Evolutionary conservation across 2,113 vertebrate genomes (phyloP).

Genomic region (Stegastes partitus): DNA sequence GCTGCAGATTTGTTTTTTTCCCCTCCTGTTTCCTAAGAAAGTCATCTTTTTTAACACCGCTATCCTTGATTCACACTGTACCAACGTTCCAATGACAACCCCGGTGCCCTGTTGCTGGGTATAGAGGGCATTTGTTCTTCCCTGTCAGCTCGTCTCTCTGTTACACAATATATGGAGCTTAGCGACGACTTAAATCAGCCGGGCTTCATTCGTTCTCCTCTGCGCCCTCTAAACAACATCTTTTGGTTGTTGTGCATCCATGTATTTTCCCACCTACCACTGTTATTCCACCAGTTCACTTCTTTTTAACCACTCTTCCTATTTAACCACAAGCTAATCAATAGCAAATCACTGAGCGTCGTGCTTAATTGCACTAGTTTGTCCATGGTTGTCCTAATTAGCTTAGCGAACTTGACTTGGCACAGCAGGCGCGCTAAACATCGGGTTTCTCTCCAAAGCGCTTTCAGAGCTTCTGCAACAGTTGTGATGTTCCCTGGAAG

Average conservation of each 20-base stretch:
- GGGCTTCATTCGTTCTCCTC: neutral
- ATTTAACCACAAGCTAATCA: no score
- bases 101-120: neutral
- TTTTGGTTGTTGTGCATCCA: neutral
- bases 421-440: no score
- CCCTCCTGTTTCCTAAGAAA: neutral
- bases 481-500: no score
- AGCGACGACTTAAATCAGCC: conserved; percentile 30
- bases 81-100: conserved; percentile 8
- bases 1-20: neutral
- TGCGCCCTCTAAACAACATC: conserved; percentile 10
- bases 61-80: neutral
- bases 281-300: no score
- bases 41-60: neutral
- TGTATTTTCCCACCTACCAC: no score
- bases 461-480: no score
- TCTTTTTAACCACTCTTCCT: no score
- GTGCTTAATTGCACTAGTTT: no score
- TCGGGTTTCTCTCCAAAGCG: no score
- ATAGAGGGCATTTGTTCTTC: conserved; percentile 5
- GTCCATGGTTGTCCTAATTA: no score
- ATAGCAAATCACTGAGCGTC: no score
- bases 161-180: conserved; percentile 5
- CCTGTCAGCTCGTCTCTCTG: neutral
- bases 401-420: no score